Evolutionary conservation across 2,113 vertebrate genomes (phyloP).

Genomic region (Pedionomus torquatus): DNA sequence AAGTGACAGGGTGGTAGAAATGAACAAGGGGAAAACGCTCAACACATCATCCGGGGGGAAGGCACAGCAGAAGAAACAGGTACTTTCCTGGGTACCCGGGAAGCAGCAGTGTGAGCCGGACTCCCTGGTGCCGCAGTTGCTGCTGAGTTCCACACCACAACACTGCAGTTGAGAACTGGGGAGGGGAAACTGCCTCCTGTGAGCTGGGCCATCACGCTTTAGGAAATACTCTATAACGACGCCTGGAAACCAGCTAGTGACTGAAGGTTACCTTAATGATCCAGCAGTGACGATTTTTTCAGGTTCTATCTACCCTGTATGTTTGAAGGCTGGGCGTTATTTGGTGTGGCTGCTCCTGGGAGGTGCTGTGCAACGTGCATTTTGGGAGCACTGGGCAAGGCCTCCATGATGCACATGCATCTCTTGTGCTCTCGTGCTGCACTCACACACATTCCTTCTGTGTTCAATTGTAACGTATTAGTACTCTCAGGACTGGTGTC

Average conservation of each 20-base stretch:
- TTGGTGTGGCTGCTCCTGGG: neutral
- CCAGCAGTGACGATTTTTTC: neutral
- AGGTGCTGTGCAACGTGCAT: neutral
- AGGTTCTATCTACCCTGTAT: neutral
- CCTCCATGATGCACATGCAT: neutral
- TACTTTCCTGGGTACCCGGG: neutral
- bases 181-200: neutral
- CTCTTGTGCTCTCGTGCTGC: neutral
- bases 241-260: neutral
- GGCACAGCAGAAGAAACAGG: neutral
- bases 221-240: neutral
- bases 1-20: neutral
- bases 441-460: neutral
- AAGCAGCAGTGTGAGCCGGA: neutral
- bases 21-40: neutral
- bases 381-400: neutral
- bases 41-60: neutral
- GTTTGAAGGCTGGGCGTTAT: neutral
- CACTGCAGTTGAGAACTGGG: neutral
- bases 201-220: neutral
- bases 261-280: neutral
- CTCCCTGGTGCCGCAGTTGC: neutral
- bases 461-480: neutral
- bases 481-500: neutral
- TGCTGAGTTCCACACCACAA: neutral